Evolutionary conservation across 2,888 invertebrate genomes (phyloP).

Genomic region (Corythucha ciliata): DNA sequence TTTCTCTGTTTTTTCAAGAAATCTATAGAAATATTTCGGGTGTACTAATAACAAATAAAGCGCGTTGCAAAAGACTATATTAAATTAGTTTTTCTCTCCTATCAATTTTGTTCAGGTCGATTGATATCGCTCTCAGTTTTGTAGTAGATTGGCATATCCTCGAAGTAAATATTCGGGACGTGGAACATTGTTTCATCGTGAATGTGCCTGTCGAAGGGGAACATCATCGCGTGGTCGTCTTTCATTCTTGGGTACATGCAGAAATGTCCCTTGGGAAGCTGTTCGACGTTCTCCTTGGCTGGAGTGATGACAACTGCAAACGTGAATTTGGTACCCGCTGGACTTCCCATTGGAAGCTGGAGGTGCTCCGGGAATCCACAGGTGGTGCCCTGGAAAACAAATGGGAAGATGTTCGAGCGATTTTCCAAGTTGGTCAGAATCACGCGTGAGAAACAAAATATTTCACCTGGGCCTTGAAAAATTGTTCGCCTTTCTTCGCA

Average conservation of each 20-base stretch:
- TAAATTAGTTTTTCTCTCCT: no score
- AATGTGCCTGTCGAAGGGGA: conserved; percentile 61
- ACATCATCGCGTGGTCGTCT: conserved; percentile 58
- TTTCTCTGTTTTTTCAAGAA: no score
- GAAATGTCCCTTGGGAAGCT: conserved; percentile 23
- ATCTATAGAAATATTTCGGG: no score
- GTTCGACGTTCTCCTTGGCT: conserved; percentile 27
- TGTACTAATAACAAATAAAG: no score
- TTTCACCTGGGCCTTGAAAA: conserved; percentile 31
- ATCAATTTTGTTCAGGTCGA: conserved; percentile 18
- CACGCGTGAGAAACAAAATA: not conserved
- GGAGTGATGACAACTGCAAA: conserved; percentile 51
- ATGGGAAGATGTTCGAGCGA: conserved; percentile 37
- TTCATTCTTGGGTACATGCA: conserved; percentile 44
- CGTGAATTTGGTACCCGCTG: conserved; percentile 55
- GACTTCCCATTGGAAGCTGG: conserved; percentile 59
- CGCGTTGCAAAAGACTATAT: no score
- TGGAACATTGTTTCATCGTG: conserved; percentile 55
- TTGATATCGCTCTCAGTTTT: conserved; percentile 43
- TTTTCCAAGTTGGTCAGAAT: not conserved
- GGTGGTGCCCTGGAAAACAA: conserved; percentile 42
- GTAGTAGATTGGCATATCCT: conserved; percentile 54
- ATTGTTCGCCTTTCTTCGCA: conserved; percentile 47
- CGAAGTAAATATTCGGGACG: conserved; percentile 52
- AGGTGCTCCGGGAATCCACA: conserved; percentile 63